phyloP scores from a whole-genome alignment of 2,113 vertebrate species.

The Okapia johnstoni region DNA sequence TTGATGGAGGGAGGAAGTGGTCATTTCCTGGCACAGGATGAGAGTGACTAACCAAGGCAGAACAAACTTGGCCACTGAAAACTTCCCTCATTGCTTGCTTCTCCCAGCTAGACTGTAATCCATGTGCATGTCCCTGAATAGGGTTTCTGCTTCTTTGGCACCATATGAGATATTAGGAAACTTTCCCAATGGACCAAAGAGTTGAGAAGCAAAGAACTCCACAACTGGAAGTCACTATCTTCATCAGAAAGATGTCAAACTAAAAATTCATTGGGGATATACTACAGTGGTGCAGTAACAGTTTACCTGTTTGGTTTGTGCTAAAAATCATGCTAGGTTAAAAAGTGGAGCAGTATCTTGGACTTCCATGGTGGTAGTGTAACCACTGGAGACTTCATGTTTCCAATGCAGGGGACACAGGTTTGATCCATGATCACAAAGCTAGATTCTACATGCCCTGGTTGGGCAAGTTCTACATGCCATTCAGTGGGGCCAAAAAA shows the following conservation, averaged over 20 bases:
- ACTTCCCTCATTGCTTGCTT: neutral
- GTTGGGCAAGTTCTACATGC: neutral
- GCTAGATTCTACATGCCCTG: neutral
- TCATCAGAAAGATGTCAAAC: neutral
- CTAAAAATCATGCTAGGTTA: neutral
- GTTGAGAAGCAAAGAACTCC: neutral
- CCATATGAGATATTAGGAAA: neutral
- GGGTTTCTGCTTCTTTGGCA: neutral
- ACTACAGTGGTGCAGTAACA: neutral
- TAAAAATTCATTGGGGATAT: neutral
- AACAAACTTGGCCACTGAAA: neutral
- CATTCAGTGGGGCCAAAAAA: neutral
- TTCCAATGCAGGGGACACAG: neutral
- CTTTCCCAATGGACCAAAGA: constrained; percentile 13
- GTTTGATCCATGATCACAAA: neutral
- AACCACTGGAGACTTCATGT: neutral
- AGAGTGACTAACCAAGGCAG: neutral
- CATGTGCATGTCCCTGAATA: neutral
- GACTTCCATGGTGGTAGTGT: neutral
- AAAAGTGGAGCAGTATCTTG: neutral
- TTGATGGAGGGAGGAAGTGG: neutral
- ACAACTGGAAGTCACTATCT: neutral
- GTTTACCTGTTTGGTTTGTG: neutral
- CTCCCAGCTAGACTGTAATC: neutral
- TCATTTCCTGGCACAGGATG: neutral